Evolutionary conservation across 2,888 invertebrate genomes (phyloP), one percentile per base, ranked within the genome.

Genomic region (Hedya salicella): DNA sequence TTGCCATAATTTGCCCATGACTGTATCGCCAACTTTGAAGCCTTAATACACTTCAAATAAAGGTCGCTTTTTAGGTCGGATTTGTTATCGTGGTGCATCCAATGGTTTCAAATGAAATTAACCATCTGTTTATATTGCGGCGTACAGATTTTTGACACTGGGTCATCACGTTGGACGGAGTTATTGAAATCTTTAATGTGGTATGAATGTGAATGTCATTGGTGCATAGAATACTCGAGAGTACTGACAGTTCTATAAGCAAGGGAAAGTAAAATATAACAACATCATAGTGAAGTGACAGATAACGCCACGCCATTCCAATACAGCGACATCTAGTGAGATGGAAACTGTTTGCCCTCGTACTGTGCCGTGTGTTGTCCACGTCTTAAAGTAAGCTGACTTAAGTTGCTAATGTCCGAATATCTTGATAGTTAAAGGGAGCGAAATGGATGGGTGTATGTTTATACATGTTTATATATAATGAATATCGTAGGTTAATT

Each of bases 381-480:
- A 46, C 46, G 57, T 64, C 44, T 64, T 46, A 52, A 65, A 30
- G 3, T 84, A 86, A 86, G 86, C 88, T 87, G 83, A 87, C 85
- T 81, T 89, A 82, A 85, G 87, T 89, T 88, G 88, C 89, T 82
- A 25, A 84, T 80, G 85, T 87, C 85, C 82, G 78, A 77, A 80
- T 66, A 80, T 79, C 78, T 78, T 78, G 79, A 78, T 84, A 81
- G 80, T 82, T 71, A 72, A 80, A 77, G 78, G 79, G 78, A 77
- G 76, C 73, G 76, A 80, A 83, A 83, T 85, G 88, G 82, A 86
- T 83, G 88, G 85, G 83, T 87, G 90, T 87, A 87, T 86, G 88
- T 89, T 87, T 88, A 89, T 89, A 88, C 86, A 87, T 87, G 86
- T 89, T 87, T 91, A 90, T 90, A 89, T 89, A 89, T 89, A 89